Conservation (phyloP, 2,888 invertebrate species). For the Diplolepis rosae region DNA sequence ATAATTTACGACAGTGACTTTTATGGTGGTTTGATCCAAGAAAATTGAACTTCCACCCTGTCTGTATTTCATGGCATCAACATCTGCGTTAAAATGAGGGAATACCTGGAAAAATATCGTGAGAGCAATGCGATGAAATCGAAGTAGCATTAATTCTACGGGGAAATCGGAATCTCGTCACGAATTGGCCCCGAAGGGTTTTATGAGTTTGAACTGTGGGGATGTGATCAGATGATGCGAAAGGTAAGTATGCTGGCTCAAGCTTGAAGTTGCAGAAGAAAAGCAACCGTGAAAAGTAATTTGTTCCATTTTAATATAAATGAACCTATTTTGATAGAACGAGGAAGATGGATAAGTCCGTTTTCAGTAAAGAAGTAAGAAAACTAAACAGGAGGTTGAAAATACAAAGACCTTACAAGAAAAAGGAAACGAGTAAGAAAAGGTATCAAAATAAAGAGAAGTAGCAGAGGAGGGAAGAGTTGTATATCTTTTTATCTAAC, state of each 20-base stretch:
- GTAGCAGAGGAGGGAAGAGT: neutral
- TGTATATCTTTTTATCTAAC: neutral
- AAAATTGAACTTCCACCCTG: neutral
- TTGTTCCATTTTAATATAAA: neutral
- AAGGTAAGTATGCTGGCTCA: neutral
- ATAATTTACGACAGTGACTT: neutral
- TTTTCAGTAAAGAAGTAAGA: neutral
- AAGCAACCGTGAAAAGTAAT: constrained; percentile 1
- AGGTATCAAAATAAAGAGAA: neutral
- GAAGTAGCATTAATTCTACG: constrained; percentile 26
- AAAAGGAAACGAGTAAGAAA: neutral
- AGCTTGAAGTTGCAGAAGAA: neutral
- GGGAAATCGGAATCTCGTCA: constrained; percentile 31
- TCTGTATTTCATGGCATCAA: constrained; percentile 10
- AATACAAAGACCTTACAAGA: neutral
- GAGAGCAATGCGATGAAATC: constrained; percentile 16
- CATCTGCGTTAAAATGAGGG: constrained; percentile 16
- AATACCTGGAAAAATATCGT: constrained; percentile 13
- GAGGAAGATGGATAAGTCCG: constrained; percentile 1
- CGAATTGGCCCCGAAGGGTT: constrained; percentile 27
- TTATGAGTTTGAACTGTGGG: constrained; percentile 8
- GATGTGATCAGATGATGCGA: constrained; percentile 2
- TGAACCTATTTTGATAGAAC: neutral
- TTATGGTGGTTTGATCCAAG: neutral
- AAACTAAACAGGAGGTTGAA: constrained; percentile 8